Conservation (phyloP, 2,888 invertebrate genomes). For the Tuta absoluta region DNA sequence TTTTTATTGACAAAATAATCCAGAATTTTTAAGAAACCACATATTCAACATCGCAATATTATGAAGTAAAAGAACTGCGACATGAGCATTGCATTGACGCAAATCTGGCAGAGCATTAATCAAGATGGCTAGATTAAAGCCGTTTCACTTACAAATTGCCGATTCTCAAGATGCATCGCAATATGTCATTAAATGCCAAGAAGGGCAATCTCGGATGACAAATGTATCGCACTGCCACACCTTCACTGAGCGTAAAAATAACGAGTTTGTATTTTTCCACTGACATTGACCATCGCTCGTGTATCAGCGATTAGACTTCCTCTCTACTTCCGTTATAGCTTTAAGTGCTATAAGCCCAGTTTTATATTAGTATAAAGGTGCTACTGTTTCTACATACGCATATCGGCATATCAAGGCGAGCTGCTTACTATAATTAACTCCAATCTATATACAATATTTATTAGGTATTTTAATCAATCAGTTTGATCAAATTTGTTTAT, state of each 20-base stretch:
- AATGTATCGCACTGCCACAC: constrained; percentile 4
- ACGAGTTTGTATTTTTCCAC: constrained; percentile 9
- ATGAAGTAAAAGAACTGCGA: neutral
- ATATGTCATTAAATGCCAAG: constrained; percentile 3
- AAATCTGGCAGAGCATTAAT: neutral
- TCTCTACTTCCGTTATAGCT: neutral
- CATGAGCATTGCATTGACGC: neutral
- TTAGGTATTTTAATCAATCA: no score
- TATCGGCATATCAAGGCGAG: neutral
- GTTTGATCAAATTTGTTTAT: no score
- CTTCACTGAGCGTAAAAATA: neutral
- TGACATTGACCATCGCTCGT: constrained; percentile 5
- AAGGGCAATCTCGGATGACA: neutral
- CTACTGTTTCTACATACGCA: neutral
- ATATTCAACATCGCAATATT: neutral
- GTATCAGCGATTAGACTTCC: neutral
- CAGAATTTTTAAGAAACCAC: neutral
- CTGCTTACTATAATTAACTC: constrained; percentile 4
- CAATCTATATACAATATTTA: neutral
- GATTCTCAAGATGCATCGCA: neutral
- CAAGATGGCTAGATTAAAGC: neutral
- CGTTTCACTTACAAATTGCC: neutral
- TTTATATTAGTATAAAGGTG: neutral
- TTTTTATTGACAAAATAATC: no score
- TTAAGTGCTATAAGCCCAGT: neutral